A percentile compares a stretch with the other conserved stretches of the same genome.
phyloP scores from a whole-genome alignment of 1,140 invertebrate species.

The Sesamia nonagrioides region DNA sequence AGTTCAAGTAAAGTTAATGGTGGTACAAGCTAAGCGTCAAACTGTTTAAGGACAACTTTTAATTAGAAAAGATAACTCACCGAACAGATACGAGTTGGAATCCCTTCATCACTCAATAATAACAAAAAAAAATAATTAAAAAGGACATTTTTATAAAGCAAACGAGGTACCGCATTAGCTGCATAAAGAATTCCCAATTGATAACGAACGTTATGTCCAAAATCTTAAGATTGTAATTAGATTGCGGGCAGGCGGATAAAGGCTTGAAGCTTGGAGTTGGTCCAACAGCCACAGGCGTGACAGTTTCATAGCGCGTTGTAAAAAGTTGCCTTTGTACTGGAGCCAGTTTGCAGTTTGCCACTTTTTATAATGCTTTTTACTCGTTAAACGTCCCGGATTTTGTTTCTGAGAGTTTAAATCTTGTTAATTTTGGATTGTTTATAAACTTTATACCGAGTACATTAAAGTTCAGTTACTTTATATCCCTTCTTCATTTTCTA shows the following conservation, averaged over 20 bases:
- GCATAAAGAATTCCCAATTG: slow-evolving; percentile 1
- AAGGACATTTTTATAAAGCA: slow-evolving; percentile 41
- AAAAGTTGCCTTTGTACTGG: slow-evolving; percentile 55
- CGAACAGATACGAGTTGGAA: no score
- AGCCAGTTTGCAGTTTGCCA: slow-evolving; percentile 44
- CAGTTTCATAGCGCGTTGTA: slow-evolving; percentile 51
- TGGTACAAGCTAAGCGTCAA: background rate
- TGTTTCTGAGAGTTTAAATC: slow-evolving; percentile 48
- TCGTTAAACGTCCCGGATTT: slow-evolving; percentile 41
- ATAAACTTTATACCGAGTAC: slow-evolving; percentile 15
- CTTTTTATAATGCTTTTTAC: slow-evolving; percentile 45
- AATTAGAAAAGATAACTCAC: background rate
- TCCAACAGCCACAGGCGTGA: slow-evolving; percentile 54
- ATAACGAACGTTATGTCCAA: slow-evolving; percentile 22
- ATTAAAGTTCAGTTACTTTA: slow-evolving; percentile 31
- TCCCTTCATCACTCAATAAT: slow-evolving; percentile 9
- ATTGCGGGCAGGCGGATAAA: slow-evolving; percentile 17
- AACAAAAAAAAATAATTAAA: slow-evolving; percentile 38
- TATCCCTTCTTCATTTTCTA: slow-evolving; percentile 1
- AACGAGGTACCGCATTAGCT: slow-evolving; percentile 23
- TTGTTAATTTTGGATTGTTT: slow-evolving; percentile 47
- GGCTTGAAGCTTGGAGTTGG: slow-evolving; percentile 33
- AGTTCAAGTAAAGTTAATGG: no score
- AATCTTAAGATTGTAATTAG: slow-evolving; percentile 35
- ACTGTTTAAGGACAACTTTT: background rate